A percentile compares a stretch with the other conserved stretches of the same genome.
These are phyloP conservation scores for Apeltes quadracus DNA, from an alignment of 2,113 vertebrate genomes.

Conservation along the genomic window DNA sequence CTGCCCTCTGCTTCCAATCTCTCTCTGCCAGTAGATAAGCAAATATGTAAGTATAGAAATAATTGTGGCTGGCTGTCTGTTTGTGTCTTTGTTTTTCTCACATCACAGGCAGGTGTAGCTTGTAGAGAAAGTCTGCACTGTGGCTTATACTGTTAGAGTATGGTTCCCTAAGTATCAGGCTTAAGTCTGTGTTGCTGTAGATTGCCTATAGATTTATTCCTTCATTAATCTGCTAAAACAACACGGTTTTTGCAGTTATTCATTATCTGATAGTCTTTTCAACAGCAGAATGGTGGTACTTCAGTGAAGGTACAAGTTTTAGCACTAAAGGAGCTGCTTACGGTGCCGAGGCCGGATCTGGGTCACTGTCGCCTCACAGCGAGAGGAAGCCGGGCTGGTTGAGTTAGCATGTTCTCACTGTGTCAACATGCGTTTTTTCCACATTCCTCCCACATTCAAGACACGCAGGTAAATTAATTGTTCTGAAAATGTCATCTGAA, in stretches of 20 bases:
- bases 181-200: not conserved
- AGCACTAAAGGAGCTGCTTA: not conserved
- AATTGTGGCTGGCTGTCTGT: constrained; percentile 13
- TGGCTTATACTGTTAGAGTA: not conserved
- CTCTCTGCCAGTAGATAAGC: constrained; percentile 25
- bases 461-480: too few species aligned
- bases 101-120: constrained; percentile 38
- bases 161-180: not conserved
- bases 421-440: too few species aligned
- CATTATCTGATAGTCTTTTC: not conserved
- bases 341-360: too few species aligned
- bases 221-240: too few species aligned
- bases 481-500: not conserved
- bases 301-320: not conserved
- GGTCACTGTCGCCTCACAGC: too few species aligned
- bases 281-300: not conserved
- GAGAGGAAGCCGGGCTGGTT: too few species aligned
- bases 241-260: not conserved
- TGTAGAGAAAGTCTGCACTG: not conserved
- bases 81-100: constrained; percentile 25
- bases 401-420: too few species aligned
- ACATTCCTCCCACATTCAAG: too few species aligned
- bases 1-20: constrained; percentile 49
- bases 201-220: not conserved
- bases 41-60: constrained; percentile 47